These are phyloP conservation scores for Trachelus troglodyta DNA, from an alignment of 2,888 invertebrate genomes.

Conservation along the genomic window DNA sequence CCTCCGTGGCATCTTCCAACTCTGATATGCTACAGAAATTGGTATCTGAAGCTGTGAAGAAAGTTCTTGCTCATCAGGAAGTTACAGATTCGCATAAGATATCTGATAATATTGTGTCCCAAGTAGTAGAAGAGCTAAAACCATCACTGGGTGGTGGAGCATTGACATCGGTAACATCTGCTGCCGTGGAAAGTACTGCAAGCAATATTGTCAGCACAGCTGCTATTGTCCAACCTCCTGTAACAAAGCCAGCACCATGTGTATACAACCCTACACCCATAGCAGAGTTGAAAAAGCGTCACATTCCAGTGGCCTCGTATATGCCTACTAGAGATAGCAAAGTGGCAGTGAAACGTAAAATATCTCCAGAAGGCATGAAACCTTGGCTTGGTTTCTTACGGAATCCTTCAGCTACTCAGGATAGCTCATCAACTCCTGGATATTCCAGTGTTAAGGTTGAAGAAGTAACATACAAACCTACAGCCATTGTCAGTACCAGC, in stretches of 20 bases:
- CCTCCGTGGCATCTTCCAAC: constrained; percentile 65
- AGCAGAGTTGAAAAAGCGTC: constrained; percentile 69
- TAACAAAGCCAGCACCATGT: constrained; percentile 47
- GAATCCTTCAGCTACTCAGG: constrained; percentile 33
- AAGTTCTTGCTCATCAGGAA: constrained; percentile 70
- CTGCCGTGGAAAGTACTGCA: constrained; percentile 15
- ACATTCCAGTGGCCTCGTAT: constrained; percentile 60
- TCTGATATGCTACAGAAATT: constrained; percentile 71
- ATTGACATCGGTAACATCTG: constrained; percentile 19
- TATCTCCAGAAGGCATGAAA: constrained; percentile 49
- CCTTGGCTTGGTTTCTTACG: constrained; percentile 48
- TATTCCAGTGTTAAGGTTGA: constrained; percentile 16
- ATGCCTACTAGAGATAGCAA: constrained; percentile 58
- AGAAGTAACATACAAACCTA: constrained; percentile 57
- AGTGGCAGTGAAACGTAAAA: constrained; percentile 58
- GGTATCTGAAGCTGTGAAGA: constrained; percentile 73
- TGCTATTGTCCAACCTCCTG: constrained; percentile 47
- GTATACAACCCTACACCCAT: constrained; percentile 76
- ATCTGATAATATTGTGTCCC: constrained; percentile 68
- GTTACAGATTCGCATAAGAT: constrained; percentile 66
- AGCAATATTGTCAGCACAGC: constrained; percentile 33
- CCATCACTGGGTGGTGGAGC: constrained; percentile 52
- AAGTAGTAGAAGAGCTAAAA: constrained; percentile 68
- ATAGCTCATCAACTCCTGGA: constrained; percentile 2
- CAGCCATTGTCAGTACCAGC: constrained; percentile 44